Conservation (phyloP, 2,797 vertebrate genomes). For the Limnodromus scolopaceus region DNA sequence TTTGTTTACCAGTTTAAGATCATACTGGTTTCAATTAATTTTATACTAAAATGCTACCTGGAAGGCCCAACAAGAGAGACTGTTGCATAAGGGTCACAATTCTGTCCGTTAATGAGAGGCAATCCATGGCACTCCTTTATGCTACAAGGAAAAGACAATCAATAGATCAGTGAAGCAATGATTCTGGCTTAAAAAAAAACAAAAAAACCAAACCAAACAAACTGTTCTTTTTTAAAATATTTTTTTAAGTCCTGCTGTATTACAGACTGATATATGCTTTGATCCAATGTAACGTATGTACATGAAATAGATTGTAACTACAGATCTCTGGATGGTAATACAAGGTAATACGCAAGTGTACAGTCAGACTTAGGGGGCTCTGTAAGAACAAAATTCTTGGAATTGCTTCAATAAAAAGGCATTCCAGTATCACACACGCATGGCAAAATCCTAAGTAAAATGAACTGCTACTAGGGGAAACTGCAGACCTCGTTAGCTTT, state of each 20-base stretch:
- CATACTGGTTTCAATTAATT: background rate
- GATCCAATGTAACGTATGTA: background rate
- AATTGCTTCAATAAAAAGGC: background rate
- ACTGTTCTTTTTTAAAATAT: background rate
- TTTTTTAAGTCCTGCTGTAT: background rate
- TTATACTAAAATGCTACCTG: constrained; percentile 82
- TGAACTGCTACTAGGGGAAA: background rate
- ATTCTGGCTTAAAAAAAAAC: background rate
- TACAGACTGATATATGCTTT: fast-evolving
- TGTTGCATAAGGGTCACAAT: constrained; percentile 94
- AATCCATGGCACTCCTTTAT: constrained; percentile 96
- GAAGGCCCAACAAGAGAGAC: constrained; percentile 94
- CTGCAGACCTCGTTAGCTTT: background rate
- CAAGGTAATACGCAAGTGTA: background rate
- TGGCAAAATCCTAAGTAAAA: background rate
- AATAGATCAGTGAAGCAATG: background rate
- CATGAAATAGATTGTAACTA: background rate
- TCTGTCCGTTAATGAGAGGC: constrained; percentile 95
- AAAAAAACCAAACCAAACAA: background rate
- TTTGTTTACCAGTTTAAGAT: background rate
- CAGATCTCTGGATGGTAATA: background rate
- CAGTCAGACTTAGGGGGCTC: background rate
- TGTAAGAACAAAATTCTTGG: background rate
- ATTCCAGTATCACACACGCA: background rate
- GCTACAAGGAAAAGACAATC: constrained; percentile 73